Evolutionary conservation across 2,888 invertebrate genomes (phyloP).

Genomic region (Drosophila kanekoi): DNA sequence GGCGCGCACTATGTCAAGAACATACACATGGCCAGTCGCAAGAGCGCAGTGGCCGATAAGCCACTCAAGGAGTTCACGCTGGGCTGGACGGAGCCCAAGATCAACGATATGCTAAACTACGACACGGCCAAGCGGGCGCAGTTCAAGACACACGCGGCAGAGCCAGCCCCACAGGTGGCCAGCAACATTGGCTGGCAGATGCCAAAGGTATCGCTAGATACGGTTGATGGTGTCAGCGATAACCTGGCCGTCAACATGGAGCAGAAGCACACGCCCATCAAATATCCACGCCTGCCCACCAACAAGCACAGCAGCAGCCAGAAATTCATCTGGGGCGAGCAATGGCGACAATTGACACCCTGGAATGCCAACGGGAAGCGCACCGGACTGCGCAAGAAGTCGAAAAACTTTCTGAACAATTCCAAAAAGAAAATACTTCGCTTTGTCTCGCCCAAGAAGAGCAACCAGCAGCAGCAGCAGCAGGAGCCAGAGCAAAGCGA

Average conservation of each 20-base stretch:
- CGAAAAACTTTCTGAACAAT: slow-evolving; percentile 75
- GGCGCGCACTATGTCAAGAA: slow-evolving; percentile 64
- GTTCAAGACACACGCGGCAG: slow-evolving; percentile 61
- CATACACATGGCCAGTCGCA: slow-evolving; percentile 48
- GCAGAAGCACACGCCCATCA: slow-evolving; percentile 83
- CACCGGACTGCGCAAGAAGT: slow-evolving; percentile 55
- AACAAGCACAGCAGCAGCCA: slow-evolving; percentile 50
- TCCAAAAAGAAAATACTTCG: slow-evolving; percentile 82
- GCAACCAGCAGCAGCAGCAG: slow-evolving; percentile 50
- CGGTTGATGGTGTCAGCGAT: slow-evolving; percentile 81
- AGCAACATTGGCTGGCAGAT: slow-evolving; percentile 73
- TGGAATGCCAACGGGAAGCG: slow-evolving; percentile 70
- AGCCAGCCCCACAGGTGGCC: slow-evolving; percentile 75
- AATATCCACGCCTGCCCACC: slow-evolving; percentile 54
- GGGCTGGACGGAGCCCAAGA: slow-evolving; percentile 77
- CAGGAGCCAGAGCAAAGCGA: slow-evolving; percentile 1
- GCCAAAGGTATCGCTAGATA: slow-evolving; percentile 82
- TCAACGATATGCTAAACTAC: slow-evolving; percentile 81
- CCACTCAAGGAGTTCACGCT: slow-evolving; percentile 63
- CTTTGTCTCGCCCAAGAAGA: slow-evolving; percentile 81
- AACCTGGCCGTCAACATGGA: slow-evolving; percentile 83
- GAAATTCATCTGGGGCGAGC: slow-evolving; percentile 79
- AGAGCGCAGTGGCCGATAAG: slow-evolving; percentile 42
- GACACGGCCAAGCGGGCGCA: slow-evolving; percentile 52
- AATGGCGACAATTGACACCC: slow-evolving; percentile 78